phyloP scores from a whole-genome alignment of 1,140 invertebrate species.

The Drosophila pruinosa region DNA sequence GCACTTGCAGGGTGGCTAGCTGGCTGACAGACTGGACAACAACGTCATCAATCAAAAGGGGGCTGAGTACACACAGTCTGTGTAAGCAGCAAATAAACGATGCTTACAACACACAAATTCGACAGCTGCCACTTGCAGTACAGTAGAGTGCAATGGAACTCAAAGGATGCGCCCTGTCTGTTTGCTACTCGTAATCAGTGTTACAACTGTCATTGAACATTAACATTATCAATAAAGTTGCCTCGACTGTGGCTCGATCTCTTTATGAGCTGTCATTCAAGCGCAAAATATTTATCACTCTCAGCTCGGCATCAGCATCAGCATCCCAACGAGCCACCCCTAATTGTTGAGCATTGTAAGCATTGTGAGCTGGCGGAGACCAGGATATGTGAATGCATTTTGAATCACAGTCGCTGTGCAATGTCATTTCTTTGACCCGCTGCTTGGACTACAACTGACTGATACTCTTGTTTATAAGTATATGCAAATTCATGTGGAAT shows the following conservation, averaged over 20 bases:
- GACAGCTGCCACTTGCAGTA: constrained; percentile 34
- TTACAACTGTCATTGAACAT: constrained; percentile 16
- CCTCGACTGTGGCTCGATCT: not conserved
- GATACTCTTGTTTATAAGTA: constrained; percentile 43
- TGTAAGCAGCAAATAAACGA: constrained; percentile 29
- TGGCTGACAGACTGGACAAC: constrained; percentile 37
- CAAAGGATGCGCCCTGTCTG: constrained; percentile 23
- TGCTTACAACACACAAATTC: constrained; percentile 32
- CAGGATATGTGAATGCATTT: constrained; percentile 45
- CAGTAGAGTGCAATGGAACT: constrained; percentile 10
- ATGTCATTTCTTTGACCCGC: constrained; percentile 41
- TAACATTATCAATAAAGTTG: constrained; percentile 30
- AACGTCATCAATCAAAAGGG: constrained; percentile 38
- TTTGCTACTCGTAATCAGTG: constrained; percentile 25
- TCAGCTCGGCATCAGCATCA: constrained; percentile 10
- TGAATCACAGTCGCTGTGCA: constrained; percentile 24
- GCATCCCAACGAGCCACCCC: constrained; percentile 41
- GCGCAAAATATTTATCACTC: constrained; percentile 77
- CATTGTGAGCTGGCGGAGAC: not conserved
- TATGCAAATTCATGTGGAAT: constrained; percentile 75
- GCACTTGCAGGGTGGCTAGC: constrained; percentile 1
- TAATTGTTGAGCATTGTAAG: constrained; percentile 65
- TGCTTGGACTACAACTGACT: not conserved
- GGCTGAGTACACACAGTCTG: not conserved
- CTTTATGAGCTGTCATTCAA: constrained; percentile 68